Percentiles rank a stretch among this genome's conserved stretches.
Evolutionary conservation across 92 coral and sea anemone genomes (phyloP).

Genomic region (Epizoanthus rinbou): DNA sequence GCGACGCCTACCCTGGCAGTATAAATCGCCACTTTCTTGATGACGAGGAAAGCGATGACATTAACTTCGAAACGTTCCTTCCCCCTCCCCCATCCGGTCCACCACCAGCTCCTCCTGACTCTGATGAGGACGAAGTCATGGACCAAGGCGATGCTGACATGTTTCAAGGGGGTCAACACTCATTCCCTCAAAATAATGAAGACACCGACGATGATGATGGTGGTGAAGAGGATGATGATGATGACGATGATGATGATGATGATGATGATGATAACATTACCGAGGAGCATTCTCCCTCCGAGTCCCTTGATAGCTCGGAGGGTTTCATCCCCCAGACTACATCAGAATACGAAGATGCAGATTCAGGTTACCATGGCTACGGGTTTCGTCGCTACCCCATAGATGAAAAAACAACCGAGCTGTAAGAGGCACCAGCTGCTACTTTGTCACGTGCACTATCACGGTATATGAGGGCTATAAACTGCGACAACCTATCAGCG

Average conservation of each 20-base stretch:
- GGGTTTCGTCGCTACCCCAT: slow-evolving; percentile 13
- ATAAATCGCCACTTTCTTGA: not conserved
- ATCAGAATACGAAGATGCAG: slow-evolving; percentile 12
- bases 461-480: not conserved
- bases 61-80: slow-evolving; percentile 51
- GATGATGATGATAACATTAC: not conserved
- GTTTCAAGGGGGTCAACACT: slow-evolving; percentile 35
- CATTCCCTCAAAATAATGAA: not conserved
- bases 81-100: slow-evolving; percentile 76
- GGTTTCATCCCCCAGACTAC: slow-evolving; percentile 14
- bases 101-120: slow-evolving; percentile 74
- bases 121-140: slow-evolving; percentile 28
- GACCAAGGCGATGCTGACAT: not conserved
- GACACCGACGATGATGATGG: not conserved
- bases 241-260: not conserved
- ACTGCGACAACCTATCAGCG: no score
- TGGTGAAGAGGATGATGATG: slow-evolving; percentile 6
- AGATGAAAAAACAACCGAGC: slow-evolving; percentile 31
- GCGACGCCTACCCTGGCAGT: slow-evolving; percentile 4
- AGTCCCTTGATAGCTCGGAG: slow-evolving; percentile 25
- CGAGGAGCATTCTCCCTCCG: slow-evolving; percentile 5
- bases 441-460: not conserved
- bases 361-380: slow-evolving; percentile 37
- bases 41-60: slow-evolving; percentile 37
- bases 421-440: not conserved